Conservation (phyloP, 2,113 vertebrate species). For the Passer montanus region DNA sequence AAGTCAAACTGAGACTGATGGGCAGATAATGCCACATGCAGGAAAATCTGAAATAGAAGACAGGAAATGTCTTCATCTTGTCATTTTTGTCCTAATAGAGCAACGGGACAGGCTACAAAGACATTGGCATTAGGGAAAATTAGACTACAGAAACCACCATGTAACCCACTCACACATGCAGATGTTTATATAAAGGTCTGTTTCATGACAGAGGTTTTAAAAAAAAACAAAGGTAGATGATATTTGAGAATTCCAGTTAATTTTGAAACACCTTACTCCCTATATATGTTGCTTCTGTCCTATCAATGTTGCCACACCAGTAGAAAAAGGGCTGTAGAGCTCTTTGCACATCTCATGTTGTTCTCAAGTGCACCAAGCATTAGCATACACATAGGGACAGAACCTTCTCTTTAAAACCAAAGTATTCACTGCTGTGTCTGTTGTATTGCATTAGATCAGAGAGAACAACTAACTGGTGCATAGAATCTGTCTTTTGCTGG, state of each 20-base stretch:
- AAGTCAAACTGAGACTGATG: neutral
- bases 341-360: neutral
- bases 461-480: neutral
- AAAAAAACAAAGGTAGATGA: neutral
- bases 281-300: neutral
- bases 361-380: neutral
- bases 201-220: neutral
- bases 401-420: neutral
- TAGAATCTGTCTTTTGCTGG: neutral
- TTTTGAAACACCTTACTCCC: neutral
- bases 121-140: neutral
- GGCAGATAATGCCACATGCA: neutral
- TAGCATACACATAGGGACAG: neutral
- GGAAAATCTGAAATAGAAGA: neutral
- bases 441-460: neutral
- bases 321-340: neutral
- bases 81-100: neutral
- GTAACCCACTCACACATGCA: neutral
- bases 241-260: neutral
- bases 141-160: neutral
- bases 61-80: neutral
- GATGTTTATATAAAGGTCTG: neutral
- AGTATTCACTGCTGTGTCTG: neutral
- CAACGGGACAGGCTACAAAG: neutral
- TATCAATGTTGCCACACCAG: neutral